A percentile compares a stretch with the other conserved stretches of the same genome.
Conservation (phyloP, 2,797 vertebrate genomes). For the Pelodytes ibericus region DNA sequence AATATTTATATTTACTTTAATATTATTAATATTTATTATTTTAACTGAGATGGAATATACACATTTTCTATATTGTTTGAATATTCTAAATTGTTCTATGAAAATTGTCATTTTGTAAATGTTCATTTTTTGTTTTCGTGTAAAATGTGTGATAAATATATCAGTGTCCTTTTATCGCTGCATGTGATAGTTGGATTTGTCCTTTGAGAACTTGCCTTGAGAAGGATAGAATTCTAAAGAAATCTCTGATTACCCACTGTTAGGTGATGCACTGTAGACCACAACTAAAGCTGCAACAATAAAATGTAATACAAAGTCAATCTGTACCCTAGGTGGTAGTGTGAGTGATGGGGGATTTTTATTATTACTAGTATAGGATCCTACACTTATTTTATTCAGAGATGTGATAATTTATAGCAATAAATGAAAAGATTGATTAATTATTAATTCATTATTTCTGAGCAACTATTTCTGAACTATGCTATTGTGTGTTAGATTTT, state of each 20-base stretch:
- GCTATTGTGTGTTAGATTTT: no score
- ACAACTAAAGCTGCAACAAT: slow-evolving; percentile 59
- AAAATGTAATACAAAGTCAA: slow-evolving; percentile 58
- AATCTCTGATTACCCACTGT: slow-evolving; percentile 61
- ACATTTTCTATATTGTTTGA: background rate
- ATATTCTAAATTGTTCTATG: no score
- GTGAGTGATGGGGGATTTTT: background rate
- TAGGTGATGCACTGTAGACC: slow-evolving; percentile 48
- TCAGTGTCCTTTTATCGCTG: slow-evolving; percentile 71
- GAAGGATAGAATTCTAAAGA: slow-evolving; percentile 62
- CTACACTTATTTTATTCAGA: background rate
- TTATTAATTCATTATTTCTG: slow-evolving; percentile 53
- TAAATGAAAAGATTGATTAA: slow-evolving; percentile 60
- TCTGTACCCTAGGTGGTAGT: slow-evolving; percentile 47
- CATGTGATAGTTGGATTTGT: slow-evolving; percentile 67
- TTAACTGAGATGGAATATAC: background rate
- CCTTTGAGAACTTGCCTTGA: slow-evolving; percentile 56
- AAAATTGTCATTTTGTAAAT: background rate
- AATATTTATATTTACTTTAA: no score
- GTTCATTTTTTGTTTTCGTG: slow-evolving; percentile 48
- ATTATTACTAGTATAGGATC: background rate
- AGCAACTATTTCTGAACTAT: no score
- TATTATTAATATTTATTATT: no score
- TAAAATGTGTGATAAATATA: slow-evolving; percentile 71
- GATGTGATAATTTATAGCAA: slow-evolving; percentile 53